Percentiles rank a stretch among this genome's conserved stretches.
phyloP scores from a whole-genome alignment of 2,797 vertebrate genomes.

The Ceryle rudis region DNA sequence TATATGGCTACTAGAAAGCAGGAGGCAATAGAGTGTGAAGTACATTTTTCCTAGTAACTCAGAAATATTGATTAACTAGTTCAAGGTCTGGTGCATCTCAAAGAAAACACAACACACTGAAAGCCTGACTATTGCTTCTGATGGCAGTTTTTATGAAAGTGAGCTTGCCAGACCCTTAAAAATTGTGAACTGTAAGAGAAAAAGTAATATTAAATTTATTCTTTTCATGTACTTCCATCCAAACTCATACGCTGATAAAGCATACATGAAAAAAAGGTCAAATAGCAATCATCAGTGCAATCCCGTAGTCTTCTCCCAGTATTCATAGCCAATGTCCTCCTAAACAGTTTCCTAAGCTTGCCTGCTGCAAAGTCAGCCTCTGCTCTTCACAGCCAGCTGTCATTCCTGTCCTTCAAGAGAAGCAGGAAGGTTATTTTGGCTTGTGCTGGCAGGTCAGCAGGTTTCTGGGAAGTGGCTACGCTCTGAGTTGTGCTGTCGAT shows the following conservation, averaged over 20 bases:
- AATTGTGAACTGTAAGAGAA: not conserved
- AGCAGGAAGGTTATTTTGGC: not conserved
- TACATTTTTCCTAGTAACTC: not conserved
- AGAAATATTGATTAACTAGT: not conserved
- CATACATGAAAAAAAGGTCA: not conserved
- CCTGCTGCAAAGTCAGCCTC: not conserved
- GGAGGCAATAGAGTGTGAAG: not conserved
- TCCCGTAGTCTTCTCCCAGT: not conserved
- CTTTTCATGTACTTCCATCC: not conserved
- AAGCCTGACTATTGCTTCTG: not conserved
- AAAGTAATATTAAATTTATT: not conserved
- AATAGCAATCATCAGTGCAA: not conserved
- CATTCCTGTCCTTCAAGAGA: not conserved
- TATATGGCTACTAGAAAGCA: not conserved
- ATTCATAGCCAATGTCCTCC: not conserved
- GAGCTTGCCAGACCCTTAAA: not conserved
- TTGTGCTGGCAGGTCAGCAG: not conserved
- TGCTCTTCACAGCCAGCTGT: not conserved
- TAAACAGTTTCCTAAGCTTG: not conserved
- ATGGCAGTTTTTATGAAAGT: not conserved
- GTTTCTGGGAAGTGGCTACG: not conserved
- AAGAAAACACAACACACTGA: not conserved
- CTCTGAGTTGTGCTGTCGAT: not conserved
- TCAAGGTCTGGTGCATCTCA: not conserved
- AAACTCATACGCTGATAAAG: not conserved